These are phyloP conservation scores for Archegozetes longisetosus DNA, from an alignment of 1,140 invertebrate genomes.

Conservation along the genomic window DNA sequence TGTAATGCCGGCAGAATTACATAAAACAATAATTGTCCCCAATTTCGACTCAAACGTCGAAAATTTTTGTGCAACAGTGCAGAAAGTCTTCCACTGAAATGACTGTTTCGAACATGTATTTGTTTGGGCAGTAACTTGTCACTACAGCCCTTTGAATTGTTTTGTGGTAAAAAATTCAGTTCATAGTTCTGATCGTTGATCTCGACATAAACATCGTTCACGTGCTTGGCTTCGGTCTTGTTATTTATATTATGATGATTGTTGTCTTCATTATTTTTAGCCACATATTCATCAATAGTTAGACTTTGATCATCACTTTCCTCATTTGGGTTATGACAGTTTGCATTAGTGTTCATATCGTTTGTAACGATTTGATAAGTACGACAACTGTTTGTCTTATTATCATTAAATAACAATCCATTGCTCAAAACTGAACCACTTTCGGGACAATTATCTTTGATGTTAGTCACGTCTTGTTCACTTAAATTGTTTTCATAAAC, in stretches of 20 bases:
- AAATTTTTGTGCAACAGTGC: slow-evolving; percentile 13
- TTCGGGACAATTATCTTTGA: too few relatives aligned
- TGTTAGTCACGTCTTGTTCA: too few relatives aligned
- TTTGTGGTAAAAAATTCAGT: too few relatives aligned
- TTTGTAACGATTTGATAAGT: too few relatives aligned
- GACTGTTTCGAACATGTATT: not conserved
- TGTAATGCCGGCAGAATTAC: slow-evolving; percentile 77
- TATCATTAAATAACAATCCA: too few relatives aligned
- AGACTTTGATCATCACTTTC: too few relatives aligned
- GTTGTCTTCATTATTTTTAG: not conserved
- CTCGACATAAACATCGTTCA: not conserved
- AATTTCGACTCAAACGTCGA: slow-evolving; percentile 16
- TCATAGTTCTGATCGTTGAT: not conserved
- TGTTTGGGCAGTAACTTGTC: not conserved
- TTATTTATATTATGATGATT: not conserved
- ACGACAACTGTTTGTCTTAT: too few relatives aligned
- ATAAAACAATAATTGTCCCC: slow-evolving; percentile 45
- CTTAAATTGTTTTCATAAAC: too few relatives aligned
- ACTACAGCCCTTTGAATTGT: too few relatives aligned
- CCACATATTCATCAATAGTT: not conserved
- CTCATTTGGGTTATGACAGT: too few relatives aligned
- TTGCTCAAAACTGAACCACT: too few relatives aligned
- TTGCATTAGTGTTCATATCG: too few relatives aligned
- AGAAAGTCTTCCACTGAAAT: not conserved
- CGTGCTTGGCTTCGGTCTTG: not conserved